Evolutionary conservation across 1,140 invertebrate genomes (phyloP), one percentile per base, ranked within the genome.

Genomic region (Diploscapter pachys): DNA sequence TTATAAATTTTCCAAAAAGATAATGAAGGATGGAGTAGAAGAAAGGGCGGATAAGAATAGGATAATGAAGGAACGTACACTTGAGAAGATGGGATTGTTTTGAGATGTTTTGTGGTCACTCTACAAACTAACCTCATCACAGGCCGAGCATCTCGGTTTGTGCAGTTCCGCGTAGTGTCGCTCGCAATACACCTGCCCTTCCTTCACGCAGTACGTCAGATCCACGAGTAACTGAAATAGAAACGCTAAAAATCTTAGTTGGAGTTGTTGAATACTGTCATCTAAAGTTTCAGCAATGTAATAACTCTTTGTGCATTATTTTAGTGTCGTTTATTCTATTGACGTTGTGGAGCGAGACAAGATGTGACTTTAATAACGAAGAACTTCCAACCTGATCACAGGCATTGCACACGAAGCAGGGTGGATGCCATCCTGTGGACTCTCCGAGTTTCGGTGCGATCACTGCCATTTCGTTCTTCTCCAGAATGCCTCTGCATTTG

Each of bases 161-260:
- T 95, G 88, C 82, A 92, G 90, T 87, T 96, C 93, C 11, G 93
- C 93, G 86, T 95, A 96, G 87, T 96, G 94, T 69, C 94, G 89
- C 85, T 95, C 93, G 86, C 94, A 96, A 86, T 92, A 96, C 57
- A 95, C 88, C 68, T 85, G 89, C 73, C 92, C 92, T 75, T 94
- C 92, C 84, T 92, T 90, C 63, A 92, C 91, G 85, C 94, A 96
- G 87, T 96, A 96, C 13, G 93, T 93, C 64, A 96, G 89, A 86
- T 96, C 94, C 66, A 95, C 93, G 51, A 96, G 90, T 52, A 94
- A 87, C 87, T 95, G 92, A 71, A 79, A 79, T 48, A 3, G 56
- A 54, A 52, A 57, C 11, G 50, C 61, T 51, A 49, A 65, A 51
- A 31, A 31, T 31, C 31, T 31, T n/a, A n/a, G 8, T 31, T 61